Percentiles rank a stretch among this genome's conserved stretches.
phyloP scores from a whole-genome alignment of 2,888 invertebrate species.

The Drosophila barbarae region DNA sequence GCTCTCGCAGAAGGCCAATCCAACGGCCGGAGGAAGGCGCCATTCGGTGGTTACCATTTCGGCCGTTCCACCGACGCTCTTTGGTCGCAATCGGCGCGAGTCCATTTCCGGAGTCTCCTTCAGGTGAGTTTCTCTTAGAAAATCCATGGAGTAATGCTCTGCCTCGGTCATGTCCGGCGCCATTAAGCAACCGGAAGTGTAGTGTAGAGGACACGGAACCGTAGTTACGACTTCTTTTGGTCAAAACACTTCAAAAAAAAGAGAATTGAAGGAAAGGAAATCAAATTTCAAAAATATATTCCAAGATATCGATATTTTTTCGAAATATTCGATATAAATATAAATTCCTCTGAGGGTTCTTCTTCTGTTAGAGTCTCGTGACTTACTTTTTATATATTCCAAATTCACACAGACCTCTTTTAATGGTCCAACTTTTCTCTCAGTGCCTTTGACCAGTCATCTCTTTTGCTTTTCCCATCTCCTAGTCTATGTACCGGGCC shows the following conservation, averaged over 20 bases:
- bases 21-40: constrained; percentile 87
- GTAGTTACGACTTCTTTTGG: constrained; percentile 3
- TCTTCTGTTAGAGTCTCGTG: too few species aligned
- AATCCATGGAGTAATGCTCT: background rate
- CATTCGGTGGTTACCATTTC: constrained; percentile 94
- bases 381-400: background rate
- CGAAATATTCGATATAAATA: background rate
- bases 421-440: background rate
- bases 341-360: too few species aligned
- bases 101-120: constrained; percentile 88
- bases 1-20: constrained; percentile 83
- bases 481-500: constrained; percentile 34
- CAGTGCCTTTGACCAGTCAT: background rate
- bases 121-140: constrained; percentile 59
- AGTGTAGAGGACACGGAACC: constrained; percentile 1
- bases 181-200: constrained; percentile 17
- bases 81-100: constrained; percentile 89
- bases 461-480: constrained; percentile 4
- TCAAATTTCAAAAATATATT: background rate
- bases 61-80: constrained; percentile 88
- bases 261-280: background rate
- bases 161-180: constrained; percentile 14
- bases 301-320: too few species aligned
- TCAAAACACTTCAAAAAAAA: background rate
- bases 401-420: background rate